Evolutionary conservation across 2,113 vertebrate species (phyloP).

Genomic region (Hypomesus transpacificus): DNA sequence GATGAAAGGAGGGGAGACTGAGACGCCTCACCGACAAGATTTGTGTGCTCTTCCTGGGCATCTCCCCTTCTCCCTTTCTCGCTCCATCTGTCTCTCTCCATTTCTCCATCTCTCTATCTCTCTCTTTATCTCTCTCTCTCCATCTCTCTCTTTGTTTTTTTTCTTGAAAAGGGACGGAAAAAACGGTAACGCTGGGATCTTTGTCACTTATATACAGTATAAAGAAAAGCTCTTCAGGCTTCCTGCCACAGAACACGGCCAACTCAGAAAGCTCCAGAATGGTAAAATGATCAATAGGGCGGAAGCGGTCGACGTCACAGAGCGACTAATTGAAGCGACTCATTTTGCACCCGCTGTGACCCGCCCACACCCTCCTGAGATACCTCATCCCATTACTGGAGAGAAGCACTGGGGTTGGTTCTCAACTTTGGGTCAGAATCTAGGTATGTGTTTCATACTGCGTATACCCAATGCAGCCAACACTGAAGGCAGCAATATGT

Average conservation of each 20-base stretch:
- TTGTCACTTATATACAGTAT: slow-evolving; percentile 34
- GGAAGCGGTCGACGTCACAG: slow-evolving; percentile 19
- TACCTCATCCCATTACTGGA: neutral
- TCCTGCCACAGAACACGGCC: slow-evolving; percentile 23
- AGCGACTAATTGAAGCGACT: slow-evolving; percentile 32
- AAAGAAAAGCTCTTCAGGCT: slow-evolving; percentile 27
- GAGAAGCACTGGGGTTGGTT: neutral
- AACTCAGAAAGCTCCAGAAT: slow-evolving; percentile 6
- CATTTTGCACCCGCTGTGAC: neutral
- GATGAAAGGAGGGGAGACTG: slow-evolving; percentile 49
- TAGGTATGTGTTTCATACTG: too few relatives aligned
- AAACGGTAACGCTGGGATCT: slow-evolving; percentile 35
- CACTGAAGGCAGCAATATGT: too few relatives aligned
- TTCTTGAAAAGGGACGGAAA: slow-evolving; percentile 24
- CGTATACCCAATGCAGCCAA: too few relatives aligned
- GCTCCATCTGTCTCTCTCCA: slow-evolving; percentile 12
- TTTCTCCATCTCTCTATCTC: too few relatives aligned
- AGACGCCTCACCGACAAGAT: slow-evolving; percentile 33
- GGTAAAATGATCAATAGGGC: slow-evolving; percentile 36
- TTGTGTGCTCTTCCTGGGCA: slow-evolving; percentile 15
- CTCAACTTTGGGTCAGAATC: too few relatives aligned
- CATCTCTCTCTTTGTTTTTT: neutral
- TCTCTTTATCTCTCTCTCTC: neutral
- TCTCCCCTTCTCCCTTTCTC: slow-evolving; percentile 17
- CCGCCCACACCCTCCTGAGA: neutral